A percentile compares a stretch with the other conserved stretches of the same genome.
phyloP scores from a whole-genome alignment of 2,797 vertebrate species.

The Telmatherina bonti region DNA sequence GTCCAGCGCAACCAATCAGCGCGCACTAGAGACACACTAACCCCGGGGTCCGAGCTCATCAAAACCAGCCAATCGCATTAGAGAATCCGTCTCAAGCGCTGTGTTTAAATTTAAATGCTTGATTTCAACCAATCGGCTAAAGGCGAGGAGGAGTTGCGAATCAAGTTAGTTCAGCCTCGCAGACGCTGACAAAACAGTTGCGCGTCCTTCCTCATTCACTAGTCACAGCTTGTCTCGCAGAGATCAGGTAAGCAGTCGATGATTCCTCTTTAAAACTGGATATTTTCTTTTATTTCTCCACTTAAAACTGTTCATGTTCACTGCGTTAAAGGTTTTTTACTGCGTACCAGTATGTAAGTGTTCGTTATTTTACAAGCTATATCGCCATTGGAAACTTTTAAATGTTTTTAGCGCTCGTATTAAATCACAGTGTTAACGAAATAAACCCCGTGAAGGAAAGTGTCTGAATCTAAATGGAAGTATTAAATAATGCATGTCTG shows the following conservation, averaged over 20 bases:
- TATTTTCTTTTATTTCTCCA: background rate
- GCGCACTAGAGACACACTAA: rapidly evolving
- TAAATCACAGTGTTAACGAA: too few species aligned
- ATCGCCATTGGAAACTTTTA: background rate
- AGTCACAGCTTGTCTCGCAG: constrained; percentile 28
- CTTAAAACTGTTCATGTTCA: background rate
- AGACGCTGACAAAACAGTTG: constrained; percentile 71
- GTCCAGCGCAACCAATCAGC: constrained; percentile 64
- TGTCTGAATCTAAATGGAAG: background rate
- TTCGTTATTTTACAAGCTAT: background rate
- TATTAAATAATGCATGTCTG: background rate
- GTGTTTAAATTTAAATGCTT: constrained; percentile 55
- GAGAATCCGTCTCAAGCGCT: rapidly evolving
- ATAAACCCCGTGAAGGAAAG: too few species aligned
- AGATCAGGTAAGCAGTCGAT: constrained; percentile 34
- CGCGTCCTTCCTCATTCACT: constrained; percentile 50
- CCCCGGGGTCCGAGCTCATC: rapidly evolving
- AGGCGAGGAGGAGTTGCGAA: constrained; percentile 33
- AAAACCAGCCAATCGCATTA: constrained; percentile 33
- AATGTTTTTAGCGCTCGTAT: background rate
- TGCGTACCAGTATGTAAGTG: too few species aligned
- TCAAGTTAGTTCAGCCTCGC: constrained; percentile 58
- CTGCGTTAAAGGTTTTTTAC: background rate
- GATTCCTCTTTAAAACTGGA: background rate
- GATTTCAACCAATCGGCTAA: constrained; percentile 51